Percentiles rank a stretch among this genome's conserved stretches.
Conservation (phyloP, 2,113 vertebrate genomes). For the Atractosteus spatula region DNA sequence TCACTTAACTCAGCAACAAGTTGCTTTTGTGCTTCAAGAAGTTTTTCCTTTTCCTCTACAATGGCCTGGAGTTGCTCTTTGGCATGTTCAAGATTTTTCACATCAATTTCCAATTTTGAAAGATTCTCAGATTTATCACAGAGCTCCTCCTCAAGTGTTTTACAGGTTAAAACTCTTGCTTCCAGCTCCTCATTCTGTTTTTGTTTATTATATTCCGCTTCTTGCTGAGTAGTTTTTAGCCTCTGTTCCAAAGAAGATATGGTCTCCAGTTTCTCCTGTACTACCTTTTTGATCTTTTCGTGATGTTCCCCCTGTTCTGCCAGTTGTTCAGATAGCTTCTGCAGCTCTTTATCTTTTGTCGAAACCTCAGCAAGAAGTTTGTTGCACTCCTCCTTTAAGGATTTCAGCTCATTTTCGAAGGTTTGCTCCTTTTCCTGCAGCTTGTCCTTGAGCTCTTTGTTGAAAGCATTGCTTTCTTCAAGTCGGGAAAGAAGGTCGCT, state of each 20-base stretch:
- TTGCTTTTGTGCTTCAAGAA: conserved; percentile 54
- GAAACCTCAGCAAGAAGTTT: conserved; percentile 61
- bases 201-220: conserved; percentile 52
- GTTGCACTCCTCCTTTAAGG: conserved; percentile 70
- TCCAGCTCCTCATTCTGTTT: conserved; percentile 55
- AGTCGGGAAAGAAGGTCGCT: conserved; percentile 57
- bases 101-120: conserved; percentile 49
- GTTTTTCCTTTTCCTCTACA: conserved; percentile 48
- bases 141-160: conserved; percentile 62
- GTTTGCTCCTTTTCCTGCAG: conserved; percentile 58
- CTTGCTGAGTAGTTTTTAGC: conserved; percentile 45
- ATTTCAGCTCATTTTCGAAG: conserved; percentile 72
- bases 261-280: conserved; percentile 58
- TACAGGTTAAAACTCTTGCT: conserved; percentile 49
- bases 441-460: conserved; percentile 52
- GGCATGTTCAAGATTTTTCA: conserved; percentile 41
- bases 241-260: conserved; percentile 63
- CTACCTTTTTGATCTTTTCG: conserved; percentile 43
- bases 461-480: conserved; percentile 47
- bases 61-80: conserved; percentile 58
- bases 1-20: conserved; percentile 46
- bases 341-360: conserved; percentile 59
- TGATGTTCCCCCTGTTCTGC: conserved; percentile 48
- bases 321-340: conserved; percentile 56
- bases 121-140: conserved; percentile 55